Conservation (phyloP, 2,113 vertebrate species). For the Phyllostomus hastatus region DNA sequence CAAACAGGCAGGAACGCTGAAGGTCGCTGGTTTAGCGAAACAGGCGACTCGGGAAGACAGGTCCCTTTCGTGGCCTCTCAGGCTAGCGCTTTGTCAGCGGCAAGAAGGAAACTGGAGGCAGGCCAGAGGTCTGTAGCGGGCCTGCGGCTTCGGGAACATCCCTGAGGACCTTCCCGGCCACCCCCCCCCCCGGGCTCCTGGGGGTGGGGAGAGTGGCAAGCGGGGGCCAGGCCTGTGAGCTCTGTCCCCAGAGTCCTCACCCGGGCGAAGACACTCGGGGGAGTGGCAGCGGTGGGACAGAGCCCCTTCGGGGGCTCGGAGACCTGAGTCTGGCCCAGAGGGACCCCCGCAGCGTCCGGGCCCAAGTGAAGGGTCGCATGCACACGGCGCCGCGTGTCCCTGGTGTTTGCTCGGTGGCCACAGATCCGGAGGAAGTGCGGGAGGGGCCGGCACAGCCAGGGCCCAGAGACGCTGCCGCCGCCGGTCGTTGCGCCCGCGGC, state of each 20-base stretch:
- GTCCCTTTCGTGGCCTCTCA: accelerated
- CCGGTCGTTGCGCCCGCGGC: accelerated
- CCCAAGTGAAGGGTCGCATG: accelerated
- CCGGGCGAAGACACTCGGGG: accelerated
- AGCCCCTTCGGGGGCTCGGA: accelerated
- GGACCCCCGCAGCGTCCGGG: background rate
- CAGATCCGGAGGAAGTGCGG: accelerated
- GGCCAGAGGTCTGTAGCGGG: background rate
- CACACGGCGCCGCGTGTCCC: no score
- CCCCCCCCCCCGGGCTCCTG: accelerated
- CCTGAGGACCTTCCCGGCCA: accelerated
- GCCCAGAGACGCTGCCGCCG: no score
- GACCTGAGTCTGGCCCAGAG: accelerated
- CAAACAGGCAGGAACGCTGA: background rate
- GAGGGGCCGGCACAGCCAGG: accelerated
- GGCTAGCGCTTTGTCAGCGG: accelerated
- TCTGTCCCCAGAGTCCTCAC: background rate
- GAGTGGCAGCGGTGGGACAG: background rate
- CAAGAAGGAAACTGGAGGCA: accelerated
- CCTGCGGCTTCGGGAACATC: background rate
- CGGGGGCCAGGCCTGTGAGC: accelerated
- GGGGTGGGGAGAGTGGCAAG: background rate
- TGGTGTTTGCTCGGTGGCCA: accelerated
- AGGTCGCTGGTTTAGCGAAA: background rate
- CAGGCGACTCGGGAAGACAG: no score